Percentiles rank a stretch among this genome's conserved stretches.
Evolutionary conservation across 2,888 invertebrate genomes (phyloP).

Genomic region (Coelopa pilipes): DNA sequence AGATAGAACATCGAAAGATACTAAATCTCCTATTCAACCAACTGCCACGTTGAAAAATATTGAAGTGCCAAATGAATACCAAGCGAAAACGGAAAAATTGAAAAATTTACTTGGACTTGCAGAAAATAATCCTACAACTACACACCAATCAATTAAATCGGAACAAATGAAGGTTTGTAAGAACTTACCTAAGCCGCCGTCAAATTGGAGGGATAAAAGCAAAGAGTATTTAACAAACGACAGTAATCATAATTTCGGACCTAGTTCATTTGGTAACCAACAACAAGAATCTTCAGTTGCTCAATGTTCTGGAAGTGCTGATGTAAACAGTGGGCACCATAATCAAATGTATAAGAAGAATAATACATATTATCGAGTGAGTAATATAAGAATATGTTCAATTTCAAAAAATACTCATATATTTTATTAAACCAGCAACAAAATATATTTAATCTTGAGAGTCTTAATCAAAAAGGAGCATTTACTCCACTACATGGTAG

Average conservation of each 20-base stretch:
- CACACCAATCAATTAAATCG: background rate
- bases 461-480: constrained; percentile 58
- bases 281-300: too few relatives aligned
- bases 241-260: background rate
- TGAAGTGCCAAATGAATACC: constrained; percentile 32
- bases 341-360: too few relatives aligned
- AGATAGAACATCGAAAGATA: constrained; percentile 38
- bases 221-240: background rate
- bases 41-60: constrained; percentile 10
- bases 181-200: constrained; percentile 40
- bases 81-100: constrained; percentile 49
- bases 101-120: constrained; percentile 50
- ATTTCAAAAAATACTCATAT: too few relatives aligned
- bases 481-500: constrained; percentile 71
- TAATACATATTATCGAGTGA: too few relatives aligned
- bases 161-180: constrained; percentile 27
- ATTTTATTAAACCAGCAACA: background rate
- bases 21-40: constrained; percentile 35
- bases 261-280: too few relatives aligned
- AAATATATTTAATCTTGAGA: constrained; percentile 42
- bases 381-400: too few relatives aligned
- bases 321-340: background rate
- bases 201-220: constrained; percentile 38
- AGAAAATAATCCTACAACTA: constrained; percentile 3
- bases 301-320: background rate